Base-by-base conservation (phyloP, 2,113 vertebrate species). In the Thomomys bottae region DNA sequence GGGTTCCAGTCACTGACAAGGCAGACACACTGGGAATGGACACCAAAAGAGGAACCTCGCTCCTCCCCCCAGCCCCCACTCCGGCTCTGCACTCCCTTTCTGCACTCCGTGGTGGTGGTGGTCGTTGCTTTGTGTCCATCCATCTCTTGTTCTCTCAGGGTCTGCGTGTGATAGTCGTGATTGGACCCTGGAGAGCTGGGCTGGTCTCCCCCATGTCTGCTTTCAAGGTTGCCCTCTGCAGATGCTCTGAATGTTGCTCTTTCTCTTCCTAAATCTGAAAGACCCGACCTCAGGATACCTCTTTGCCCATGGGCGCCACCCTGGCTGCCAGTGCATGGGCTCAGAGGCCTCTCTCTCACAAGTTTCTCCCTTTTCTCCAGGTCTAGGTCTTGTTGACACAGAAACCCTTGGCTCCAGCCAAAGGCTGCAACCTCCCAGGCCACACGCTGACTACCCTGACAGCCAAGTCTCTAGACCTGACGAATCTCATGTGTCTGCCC, bases 391-490 rank as follows among this genome's bases (percentile, higher is more conserved):
- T 34, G 21, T 5, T 42, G 84, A 87, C 34, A 61, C 3, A 75
- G 34, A 61, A 21, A 18, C 45, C 5, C 6, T 14, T 67, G 2
- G 10, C 28, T 77, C 59, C 0, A 1, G 49, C 21, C 36, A 54
- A n/a, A 54, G 54, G 26, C 75, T 79, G 45, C 57, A 78, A 36
- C 78, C 82, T 40, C 54, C 71, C 45, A 89, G 82, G 86, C 67
- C 78, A 84, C 87, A 93, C 78, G 72, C 72, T 70, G 80, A 49
- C 87, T 68, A 73, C 66, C 57, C 61, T 64, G 86, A 79, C 32
- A 32, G 68, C 40, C 83, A 70, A 57, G 84, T 75, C 26, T 0
- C 76, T 57, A 23, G 90, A 90, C 83, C 88, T 92, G 89, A 86
- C 3, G 0, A 38, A 88, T 92, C 80, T 88, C 83, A 80, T 40